Percentiles rank a stretch among this genome's conserved stretches.
Conservation (phyloP, 2,113 vertebrate species). For the Prolemur simus region DNA sequence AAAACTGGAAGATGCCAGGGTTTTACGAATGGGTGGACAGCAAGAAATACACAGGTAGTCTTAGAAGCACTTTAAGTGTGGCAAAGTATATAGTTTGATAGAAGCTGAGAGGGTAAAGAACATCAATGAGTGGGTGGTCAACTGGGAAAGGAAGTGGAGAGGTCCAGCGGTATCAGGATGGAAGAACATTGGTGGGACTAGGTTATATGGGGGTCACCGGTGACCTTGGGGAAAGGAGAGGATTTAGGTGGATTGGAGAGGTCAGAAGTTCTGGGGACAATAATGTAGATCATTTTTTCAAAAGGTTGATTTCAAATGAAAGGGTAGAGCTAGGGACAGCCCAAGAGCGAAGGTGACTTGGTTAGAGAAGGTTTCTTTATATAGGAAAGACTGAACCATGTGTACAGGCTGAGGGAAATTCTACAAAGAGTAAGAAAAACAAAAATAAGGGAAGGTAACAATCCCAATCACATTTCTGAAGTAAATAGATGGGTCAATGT, state of each 20-base stretch:
- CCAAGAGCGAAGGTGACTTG: neutral
- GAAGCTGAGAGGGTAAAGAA: neutral
- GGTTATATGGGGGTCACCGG: neutral
- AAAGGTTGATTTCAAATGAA: constrained; percentile 6
- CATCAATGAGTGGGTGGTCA: neutral
- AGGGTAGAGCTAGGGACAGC: neutral
- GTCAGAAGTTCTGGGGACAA: neutral
- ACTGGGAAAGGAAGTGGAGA: neutral
- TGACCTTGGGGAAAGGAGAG: neutral
- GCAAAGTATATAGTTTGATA: neutral
- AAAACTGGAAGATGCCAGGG: neutral
- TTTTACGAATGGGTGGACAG: neutral
- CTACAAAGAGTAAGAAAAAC: neutral
- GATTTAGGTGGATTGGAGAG: neutral
- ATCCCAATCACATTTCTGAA: neutral
- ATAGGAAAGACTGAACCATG: neutral
- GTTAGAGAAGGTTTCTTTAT: neutral
- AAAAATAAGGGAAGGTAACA: neutral
- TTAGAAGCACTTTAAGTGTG: neutral
- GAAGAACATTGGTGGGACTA: neutral
- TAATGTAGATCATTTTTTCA: neutral
- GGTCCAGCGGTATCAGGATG: neutral
- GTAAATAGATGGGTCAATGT: neutral
- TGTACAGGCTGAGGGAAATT: neutral
- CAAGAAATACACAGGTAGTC: neutral